Base-by-base conservation (phyloP, 1,140 invertebrate species). In the Eubasilissa regina region DNA sequence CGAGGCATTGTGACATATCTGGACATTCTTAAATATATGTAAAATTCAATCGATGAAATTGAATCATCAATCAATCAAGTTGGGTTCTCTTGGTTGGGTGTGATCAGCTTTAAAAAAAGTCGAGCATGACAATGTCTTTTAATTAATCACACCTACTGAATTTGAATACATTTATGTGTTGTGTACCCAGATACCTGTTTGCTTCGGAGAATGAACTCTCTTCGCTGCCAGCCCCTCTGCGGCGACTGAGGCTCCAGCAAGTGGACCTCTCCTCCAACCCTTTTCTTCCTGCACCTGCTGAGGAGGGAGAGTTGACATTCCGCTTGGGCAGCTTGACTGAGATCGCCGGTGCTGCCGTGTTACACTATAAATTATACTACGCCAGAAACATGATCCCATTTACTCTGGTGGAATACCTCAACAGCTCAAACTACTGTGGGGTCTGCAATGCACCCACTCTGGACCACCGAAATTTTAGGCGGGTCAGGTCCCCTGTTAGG, bases 201-300 rank as follows among this genome's bases (percentile, higher is more conserved):
- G 68, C 35, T 3, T 70, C 81, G 43, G 53, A 77, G 35, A 82
- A 82, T 62, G 53, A 73, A 9, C 66, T 82, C 9, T 13, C 17
- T 75, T 48, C 19, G 0, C 51, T 82, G 11, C 81, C 81, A 6
- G 74, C 75, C 12, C 75, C 43, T 58, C 47, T 82, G 10, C 13
- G 55, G 21, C 43, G 9, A 4, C 47, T 79, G 48, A 55, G 35
- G 21, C 51, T 82, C 4, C 35, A 66, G 4, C 13, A 77, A 12
- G 11, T 79, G 0, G 78, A 82, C 79, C 19, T 82, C 35, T 82
- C 81, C 45, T 78, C 43, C 4, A 82, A 82, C 45, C 12, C 8
- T n/a, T 72, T 79, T 12, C 43, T 73, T n/a, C 7, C n/a, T 4
- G 25, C 68, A 11, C 15, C 35, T n/a, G 19, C 48, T 21, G 25